phyloP scores from a whole-genome alignment of 2,888 invertebrate genomes.

The Steromphala cineraria region DNA sequence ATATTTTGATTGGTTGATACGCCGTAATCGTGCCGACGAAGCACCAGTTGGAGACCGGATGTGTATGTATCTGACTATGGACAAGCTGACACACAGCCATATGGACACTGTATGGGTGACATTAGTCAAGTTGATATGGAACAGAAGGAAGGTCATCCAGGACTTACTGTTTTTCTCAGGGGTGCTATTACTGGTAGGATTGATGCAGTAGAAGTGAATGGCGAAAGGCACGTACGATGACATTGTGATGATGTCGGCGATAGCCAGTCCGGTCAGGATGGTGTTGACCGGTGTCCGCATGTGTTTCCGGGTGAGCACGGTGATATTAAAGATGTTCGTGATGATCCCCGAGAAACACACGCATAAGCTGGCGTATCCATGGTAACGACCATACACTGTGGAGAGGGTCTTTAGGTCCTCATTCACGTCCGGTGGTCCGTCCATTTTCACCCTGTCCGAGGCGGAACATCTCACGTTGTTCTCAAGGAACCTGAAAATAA shows the following conservation, averaged over 20 bases:
- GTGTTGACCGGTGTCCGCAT: constrained; percentile 93
- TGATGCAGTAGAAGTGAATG: constrained; percentile 78
- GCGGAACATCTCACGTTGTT: constrained; percentile 47
- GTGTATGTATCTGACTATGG: constrained; percentile 88
- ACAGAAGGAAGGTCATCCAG: constrained; percentile 77
- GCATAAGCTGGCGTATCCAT: constrained; percentile 89
- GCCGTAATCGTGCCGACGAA: constrained; percentile 79
- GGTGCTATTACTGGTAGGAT: constrained; percentile 45
- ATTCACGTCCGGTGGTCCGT: constrained; percentile 33
- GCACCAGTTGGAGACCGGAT: constrained; percentile 86
- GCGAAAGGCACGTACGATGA: constrained; percentile 92
- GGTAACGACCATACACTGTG: constrained; percentile 77
- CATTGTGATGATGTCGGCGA: constrained; percentile 93
- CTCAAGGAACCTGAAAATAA: constrained; percentile 49
- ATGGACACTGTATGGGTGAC: constrained; percentile 93
- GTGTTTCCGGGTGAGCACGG: constrained; percentile 87
- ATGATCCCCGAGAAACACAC: constrained; percentile 93
- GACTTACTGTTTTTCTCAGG: constrained; percentile 66
- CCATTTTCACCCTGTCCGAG: constrained; percentile 37
- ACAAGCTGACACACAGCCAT: constrained; percentile 92
- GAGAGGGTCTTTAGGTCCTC: constrained; percentile 51
- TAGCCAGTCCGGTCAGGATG: constrained; percentile 88
- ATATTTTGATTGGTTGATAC: constrained; percentile 84
- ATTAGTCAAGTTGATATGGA: constrained; percentile 92
- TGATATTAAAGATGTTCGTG: constrained; percentile 93